phyloP scores from a whole-genome alignment of 2,888 invertebrate genomes.

The Seira musarum region DNA sequence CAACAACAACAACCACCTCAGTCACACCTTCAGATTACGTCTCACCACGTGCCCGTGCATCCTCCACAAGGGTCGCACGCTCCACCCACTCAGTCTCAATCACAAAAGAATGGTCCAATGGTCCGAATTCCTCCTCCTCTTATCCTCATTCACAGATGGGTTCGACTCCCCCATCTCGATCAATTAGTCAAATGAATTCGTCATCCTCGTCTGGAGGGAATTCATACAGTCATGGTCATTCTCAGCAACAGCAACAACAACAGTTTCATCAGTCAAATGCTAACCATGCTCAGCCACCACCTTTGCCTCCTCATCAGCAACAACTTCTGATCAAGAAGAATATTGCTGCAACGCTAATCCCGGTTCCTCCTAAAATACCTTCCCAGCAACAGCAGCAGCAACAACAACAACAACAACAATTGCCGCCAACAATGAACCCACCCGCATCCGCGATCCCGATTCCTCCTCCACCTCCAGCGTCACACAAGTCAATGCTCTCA shows the following conservation, averaged over 20 bases:
- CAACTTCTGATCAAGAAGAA: slow-evolving; percentile 48
- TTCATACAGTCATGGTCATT: slow-evolving; percentile 18
- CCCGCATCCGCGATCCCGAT: slow-evolving; percentile 52
- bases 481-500: slow-evolving; percentile 56
- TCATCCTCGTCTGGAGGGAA: too few species aligned
- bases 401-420: slow-evolving; percentile 40
- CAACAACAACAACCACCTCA: slow-evolving; percentile 27
- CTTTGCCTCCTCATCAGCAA: slow-evolving; percentile 46
- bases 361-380: slow-evolving; percentile 38
- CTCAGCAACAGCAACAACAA: slow-evolving; percentile 8
- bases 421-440: slow-evolving; percentile 31
- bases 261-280: slow-evolving; percentile 29
- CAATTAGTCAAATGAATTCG: too few species aligned
- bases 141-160: too few species aligned
- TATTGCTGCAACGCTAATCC: slow-evolving; percentile 47
- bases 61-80: slow-evolving; percentile 14
- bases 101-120: background rate
- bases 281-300: slow-evolving; percentile 35
- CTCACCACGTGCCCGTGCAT: slow-evolving; percentile 23
- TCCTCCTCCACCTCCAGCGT: slow-evolving; percentile 54
- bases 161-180: too few species aligned
- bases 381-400: slow-evolving; percentile 32
- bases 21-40: slow-evolving; percentile 5
- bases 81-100: background rate
- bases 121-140: background rate